phyloP scores from a whole-genome alignment of 1,140 invertebrate species.

The Heliconius nattereri region DNA sequence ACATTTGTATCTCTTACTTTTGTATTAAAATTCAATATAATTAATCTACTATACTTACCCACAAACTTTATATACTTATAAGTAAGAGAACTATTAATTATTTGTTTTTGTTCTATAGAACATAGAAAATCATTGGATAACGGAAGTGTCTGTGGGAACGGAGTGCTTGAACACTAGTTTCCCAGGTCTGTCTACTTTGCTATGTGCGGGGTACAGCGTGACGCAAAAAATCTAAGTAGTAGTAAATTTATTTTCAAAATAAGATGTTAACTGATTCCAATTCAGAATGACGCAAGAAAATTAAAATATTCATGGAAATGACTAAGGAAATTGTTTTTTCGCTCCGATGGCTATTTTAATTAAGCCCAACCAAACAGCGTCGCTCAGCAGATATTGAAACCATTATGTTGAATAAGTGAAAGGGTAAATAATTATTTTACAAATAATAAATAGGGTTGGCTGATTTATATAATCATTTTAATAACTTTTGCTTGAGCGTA shows the following conservation, averaged over 20 bases:
- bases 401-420: conserved; percentile 9
- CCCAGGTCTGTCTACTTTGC: no score
- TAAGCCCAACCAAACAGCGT: conserved; percentile 36
- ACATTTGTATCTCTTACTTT: no score
- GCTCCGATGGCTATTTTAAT: conserved; percentile 45
- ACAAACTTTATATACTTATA: no score
- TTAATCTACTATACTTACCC: no score
- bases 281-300: conserved; percentile 32
- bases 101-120: no score
- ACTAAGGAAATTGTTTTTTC: conserved; percentile 49
- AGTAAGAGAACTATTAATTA: no score
- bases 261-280: background rate
- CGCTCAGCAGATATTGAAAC: conserved; percentile 19
- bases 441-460: background rate
- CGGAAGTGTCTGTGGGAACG: no score
- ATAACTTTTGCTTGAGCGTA: background rate
- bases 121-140: no score
- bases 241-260: background rate
- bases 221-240: background rate
- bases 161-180: no score
- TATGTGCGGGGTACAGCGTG: no score
- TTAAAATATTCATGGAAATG: conserved; percentile 40
- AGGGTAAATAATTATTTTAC: conserved; percentile 9
- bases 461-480: background rate
- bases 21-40: no score